A percentile compares a stretch with the other conserved stretches of the same genome.
These are phyloP conservation scores for Ameiurus melas DNA, from an alignment of 2,113 vertebrate genomes.

Conservation along the genomic window DNA sequence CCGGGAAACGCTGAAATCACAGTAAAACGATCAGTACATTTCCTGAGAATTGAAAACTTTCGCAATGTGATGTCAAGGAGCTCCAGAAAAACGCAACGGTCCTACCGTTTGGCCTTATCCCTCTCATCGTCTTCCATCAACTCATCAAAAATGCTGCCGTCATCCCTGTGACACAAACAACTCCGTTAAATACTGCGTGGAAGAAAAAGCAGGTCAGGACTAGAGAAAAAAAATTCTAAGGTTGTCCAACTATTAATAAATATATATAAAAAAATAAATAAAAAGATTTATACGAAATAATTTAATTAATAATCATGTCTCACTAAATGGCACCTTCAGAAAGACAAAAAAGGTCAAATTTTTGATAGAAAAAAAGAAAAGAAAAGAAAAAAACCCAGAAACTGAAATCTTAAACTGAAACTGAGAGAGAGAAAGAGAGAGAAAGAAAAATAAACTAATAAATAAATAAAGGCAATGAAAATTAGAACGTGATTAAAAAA, in stretches of 20 bases:
- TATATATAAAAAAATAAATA: too few relatives aligned
- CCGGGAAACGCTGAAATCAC: slow-evolving; percentile 81
- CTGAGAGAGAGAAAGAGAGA: too few relatives aligned
- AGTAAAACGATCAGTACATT: background rate
- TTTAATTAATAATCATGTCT: too few relatives aligned
- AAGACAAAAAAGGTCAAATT: too few relatives aligned
- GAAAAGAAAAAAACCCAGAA: too few relatives aligned
- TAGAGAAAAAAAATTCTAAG: background rate
- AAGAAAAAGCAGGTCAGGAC: background rate
- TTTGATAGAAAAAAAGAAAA: too few relatives aligned
- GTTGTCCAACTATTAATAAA: too few relatives aligned
- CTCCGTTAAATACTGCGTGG: background rate
- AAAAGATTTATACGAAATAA: too few relatives aligned
- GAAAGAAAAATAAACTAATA: background rate
- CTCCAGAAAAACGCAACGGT: background rate
- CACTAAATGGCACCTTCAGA: background rate
- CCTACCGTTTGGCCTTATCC: slow-evolving; percentile 96
- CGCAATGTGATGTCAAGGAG: too few relatives aligned
- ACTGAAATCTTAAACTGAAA: too few relatives aligned
- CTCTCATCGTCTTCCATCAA: slow-evolving; percentile 99
- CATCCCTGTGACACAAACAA: slow-evolving; percentile 80
- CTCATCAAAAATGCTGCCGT: slow-evolving; percentile 96
- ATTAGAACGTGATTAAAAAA: too few relatives aligned
- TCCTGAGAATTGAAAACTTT: background rate
- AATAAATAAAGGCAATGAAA: too few relatives aligned